Evolutionary conservation across 1,140 invertebrate genomes (phyloP).

Genomic region (Eurosta solidaginis): DNA sequence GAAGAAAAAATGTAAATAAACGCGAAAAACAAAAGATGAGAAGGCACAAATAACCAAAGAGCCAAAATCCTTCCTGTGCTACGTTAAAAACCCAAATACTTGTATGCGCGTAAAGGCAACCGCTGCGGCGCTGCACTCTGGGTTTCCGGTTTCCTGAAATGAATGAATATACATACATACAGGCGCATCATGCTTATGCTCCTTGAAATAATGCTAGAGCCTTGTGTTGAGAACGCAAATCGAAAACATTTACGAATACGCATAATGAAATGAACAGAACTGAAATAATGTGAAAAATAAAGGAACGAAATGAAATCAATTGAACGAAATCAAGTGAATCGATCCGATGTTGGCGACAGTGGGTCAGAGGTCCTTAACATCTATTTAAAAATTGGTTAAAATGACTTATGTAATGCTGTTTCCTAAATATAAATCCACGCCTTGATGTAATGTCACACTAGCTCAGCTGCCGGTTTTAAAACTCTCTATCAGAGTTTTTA

Average conservation of each 20-base stretch:
- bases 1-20: background rate
- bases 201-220: background rate
- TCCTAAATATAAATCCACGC: no score
- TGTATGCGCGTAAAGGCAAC: background rate
- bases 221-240: background rate
- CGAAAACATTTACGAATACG: background rate
- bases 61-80: slow-evolving; percentile 13
- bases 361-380: no score
- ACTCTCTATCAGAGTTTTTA: no score
- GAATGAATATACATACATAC: background rate
- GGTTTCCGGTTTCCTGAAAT: slow-evolving; percentile 21
- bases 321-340: background rate
- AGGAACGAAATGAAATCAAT: slow-evolving; percentile 11
- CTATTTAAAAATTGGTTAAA: no score
- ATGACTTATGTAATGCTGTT: no score
- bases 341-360: background rate
- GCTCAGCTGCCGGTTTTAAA: no score
- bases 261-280: background rate
- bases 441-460: no score
- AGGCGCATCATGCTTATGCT: background rate
- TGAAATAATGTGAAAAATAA: background rate
- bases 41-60: slow-evolving; percentile 9
- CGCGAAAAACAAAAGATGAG: slow-evolving; percentile 3
- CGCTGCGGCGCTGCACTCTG: slow-evolving; percentile 11
- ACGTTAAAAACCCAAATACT: background rate